phyloP scores from a whole-genome alignment of 2,888 invertebrate genomes.

The Steinernema carpocapsae region DNA sequence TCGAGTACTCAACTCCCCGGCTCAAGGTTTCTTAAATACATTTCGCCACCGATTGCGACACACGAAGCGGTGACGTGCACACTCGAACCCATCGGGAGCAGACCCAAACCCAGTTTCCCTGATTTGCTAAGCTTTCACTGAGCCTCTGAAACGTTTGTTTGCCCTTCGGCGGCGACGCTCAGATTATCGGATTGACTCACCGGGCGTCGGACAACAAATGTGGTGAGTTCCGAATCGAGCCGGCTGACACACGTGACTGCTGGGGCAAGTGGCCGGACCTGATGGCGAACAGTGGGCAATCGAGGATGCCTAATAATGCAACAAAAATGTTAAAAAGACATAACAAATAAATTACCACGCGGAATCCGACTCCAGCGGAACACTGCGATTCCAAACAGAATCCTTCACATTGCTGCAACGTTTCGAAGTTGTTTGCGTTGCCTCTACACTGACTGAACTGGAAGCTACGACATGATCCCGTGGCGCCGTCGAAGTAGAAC shows the following conservation, averaged over 20 bases:
- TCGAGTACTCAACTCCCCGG: no score
- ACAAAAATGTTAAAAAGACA: constrained; percentile 43
- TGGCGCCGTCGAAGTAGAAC: constrained; percentile 52
- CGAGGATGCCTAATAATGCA: constrained; percentile 51
- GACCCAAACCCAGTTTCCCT: neutral
- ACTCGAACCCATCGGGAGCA: neutral
- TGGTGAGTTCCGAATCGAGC: constrained; percentile 62
- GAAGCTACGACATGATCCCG: constrained; percentile 56
- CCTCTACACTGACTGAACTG: constrained; percentile 65
- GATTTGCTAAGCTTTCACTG: constrained; percentile 26
- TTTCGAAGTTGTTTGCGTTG: constrained; percentile 66
- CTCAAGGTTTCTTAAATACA: no score
- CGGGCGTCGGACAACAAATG: constrained; percentile 64
- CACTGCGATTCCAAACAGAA: constrained; percentile 68
- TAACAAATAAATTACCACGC: neutral
- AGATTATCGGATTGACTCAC: constrained; percentile 35
- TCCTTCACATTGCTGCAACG: constrained; percentile 68
- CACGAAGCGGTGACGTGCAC: constrained; percentile 31
- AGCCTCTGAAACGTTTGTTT: constrained; percentile 5
- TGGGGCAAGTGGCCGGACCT: constrained; percentile 58
- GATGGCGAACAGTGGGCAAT: constrained; percentile 61
- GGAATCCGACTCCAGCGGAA: constrained; percentile 46
- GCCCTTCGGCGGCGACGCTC: neutral
- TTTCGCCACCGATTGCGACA: constrained; percentile 42
- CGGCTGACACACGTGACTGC: constrained; percentile 60